phyloP scores from a whole-genome alignment of 2,797 vertebrate genomes.

The Heliangelus exortis region DNA sequence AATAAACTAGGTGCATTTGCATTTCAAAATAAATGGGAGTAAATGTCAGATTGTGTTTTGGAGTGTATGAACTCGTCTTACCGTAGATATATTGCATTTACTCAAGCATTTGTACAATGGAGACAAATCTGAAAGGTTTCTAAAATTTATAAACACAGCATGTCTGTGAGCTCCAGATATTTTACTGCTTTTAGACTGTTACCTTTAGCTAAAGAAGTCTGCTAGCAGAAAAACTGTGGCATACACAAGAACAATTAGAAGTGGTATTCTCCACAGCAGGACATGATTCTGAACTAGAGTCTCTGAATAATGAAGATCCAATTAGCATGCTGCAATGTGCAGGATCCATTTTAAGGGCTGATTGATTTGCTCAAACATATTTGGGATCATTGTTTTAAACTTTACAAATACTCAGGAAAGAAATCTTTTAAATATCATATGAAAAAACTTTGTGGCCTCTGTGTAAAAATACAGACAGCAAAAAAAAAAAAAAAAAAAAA shows the following conservation, averaged over 20 bases:
- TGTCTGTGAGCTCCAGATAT: not conserved
- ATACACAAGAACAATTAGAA: not conserved
- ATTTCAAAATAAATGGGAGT: conserved; percentile 71
- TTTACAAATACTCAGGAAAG: not conserved
- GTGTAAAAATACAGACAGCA: not conserved
- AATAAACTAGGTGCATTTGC: conserved; percentile 56
- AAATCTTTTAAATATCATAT: not conserved
- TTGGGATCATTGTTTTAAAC: not conserved
- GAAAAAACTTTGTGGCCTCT: not conserved
- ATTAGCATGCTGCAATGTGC: not conserved
- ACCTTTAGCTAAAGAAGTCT: not conserved
- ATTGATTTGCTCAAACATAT: not conserved
- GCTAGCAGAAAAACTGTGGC: not conserved
- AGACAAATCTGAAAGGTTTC: conserved; percentile 7
- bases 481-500: not conserved
- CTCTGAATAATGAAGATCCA: not conserved
- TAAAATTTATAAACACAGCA: not conserved
- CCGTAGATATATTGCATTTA: not conserved
- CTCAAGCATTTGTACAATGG: not conserved
- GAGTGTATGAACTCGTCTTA: conserved; percentile 25
- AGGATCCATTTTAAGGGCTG: not conserved
- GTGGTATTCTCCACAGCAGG: not conserved
- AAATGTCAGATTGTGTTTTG: conserved; percentile 61
- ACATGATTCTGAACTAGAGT: not conserved
- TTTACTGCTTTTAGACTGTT: not conserved